phyloP scores from a whole-genome alignment of 2,113 vertebrate species.

The Mesitornis unicolor region DNA sequence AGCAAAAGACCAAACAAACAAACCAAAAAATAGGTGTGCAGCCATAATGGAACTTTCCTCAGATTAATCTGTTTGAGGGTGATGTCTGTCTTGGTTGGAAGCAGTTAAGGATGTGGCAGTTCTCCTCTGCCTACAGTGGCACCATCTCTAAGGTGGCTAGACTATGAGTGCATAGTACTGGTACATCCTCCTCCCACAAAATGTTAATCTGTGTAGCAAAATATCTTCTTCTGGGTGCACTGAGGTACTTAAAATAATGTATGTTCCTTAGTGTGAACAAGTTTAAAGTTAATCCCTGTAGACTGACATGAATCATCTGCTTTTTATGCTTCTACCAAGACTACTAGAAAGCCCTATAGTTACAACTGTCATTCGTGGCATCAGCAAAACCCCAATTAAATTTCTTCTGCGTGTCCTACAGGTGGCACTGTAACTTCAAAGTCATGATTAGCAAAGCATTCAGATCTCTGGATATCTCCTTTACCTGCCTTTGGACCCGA shows the following conservation, averaged over 20 bases:
- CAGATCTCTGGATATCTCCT: not conserved
- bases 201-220: not conserved
- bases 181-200: not conserved
- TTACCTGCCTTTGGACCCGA: not conserved
- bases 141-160: not conserved
- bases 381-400: not conserved
- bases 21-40: accelerated
- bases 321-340: not conserved
- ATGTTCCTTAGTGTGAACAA: not conserved
- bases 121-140: not conserved
- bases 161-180: not conserved
- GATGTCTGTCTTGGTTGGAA: not conserved
- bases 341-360: not conserved
- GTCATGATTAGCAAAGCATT: not conserved
- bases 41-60: not conserved
- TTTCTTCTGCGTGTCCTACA: slow-evolving; percentile 11
- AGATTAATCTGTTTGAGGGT: not conserved
- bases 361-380: not conserved
- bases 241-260: not conserved
- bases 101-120: not conserved
- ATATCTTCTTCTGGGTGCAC: not conserved
- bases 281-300: not conserved
- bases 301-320: not conserved
- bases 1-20: too few species aligned
- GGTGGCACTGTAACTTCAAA: slow-evolving; percentile 51